These are phyloP conservation scores for Nebria salina DNA, from an alignment of 2,888 invertebrate genomes.

Conservation along the genomic window DNA sequence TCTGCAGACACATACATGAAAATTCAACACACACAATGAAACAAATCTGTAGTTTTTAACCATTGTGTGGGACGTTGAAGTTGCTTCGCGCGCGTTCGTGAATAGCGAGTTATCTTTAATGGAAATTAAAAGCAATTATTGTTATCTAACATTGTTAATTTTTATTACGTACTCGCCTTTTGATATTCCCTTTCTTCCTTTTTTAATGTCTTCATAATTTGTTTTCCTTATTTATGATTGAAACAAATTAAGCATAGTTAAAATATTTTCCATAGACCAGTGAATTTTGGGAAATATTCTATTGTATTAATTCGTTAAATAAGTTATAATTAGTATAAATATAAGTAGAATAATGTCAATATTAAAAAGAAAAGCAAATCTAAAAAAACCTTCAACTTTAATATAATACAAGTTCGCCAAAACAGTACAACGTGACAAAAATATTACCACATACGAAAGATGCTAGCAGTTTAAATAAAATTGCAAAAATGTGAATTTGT, in stretches of 20 bases:
- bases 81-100: neutral
- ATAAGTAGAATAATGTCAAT: neutral
- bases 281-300: no score
- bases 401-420: neutral
- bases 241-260: no score
- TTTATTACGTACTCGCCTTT: constrained; percentile 6
- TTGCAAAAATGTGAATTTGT: neutral
- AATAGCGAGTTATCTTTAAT: constrained; percentile 6
- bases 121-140: constrained; percentile 16
- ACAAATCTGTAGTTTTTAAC: neutral
- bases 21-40: neutral
- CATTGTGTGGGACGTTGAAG: neutral
- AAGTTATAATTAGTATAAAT: neutral
- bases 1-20: neutral
- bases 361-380: neutral
- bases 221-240: no score
- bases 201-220: neutral
- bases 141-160: constrained; percentile 17
- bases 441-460: neutral
- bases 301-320: no score
- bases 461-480: neutral
- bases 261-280: neutral
- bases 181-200: neutral
- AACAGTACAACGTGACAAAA: neutral
- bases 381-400: neutral